Evolutionary conservation across 2,797 vertebrate species (phyloP).

Genomic region (Cryptoprocta ferox): DNA sequence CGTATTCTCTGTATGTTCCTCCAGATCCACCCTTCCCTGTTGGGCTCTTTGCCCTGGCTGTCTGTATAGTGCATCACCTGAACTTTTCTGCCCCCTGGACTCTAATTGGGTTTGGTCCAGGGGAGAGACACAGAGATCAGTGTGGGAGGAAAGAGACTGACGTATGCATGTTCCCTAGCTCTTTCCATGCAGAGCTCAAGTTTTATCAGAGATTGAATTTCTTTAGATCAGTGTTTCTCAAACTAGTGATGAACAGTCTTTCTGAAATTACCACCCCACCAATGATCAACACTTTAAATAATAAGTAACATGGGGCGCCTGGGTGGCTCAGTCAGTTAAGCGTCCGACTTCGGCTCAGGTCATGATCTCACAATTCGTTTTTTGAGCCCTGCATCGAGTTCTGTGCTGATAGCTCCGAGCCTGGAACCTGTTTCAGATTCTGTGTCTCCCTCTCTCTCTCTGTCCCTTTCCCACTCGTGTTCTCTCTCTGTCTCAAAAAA

Average conservation of each 20-base stretch:
- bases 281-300: not conserved
- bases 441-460: no score
- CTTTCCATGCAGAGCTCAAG: not conserved
- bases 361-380: no score
- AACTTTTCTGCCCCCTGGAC: not conserved
- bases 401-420: no score
- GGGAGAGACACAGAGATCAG: not conserved
- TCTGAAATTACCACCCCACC: not conserved
- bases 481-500: no score
- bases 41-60: not conserved
- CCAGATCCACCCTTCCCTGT: not conserved
- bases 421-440: no score
- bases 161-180: not conserved
- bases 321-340: no score
- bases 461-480: no score
- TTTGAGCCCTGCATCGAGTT: no score
- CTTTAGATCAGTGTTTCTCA: not conserved
- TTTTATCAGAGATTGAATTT: not conserved
- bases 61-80: not conserved
- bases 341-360: no score
- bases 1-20: not conserved
- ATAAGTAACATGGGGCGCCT: not conserved
- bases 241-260: not conserved
- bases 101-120: not conserved
- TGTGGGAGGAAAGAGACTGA: not conserved